Base-by-base conservation (phyloP, 2,888 invertebrate species). In the Geophilus truncorum region DNA sequence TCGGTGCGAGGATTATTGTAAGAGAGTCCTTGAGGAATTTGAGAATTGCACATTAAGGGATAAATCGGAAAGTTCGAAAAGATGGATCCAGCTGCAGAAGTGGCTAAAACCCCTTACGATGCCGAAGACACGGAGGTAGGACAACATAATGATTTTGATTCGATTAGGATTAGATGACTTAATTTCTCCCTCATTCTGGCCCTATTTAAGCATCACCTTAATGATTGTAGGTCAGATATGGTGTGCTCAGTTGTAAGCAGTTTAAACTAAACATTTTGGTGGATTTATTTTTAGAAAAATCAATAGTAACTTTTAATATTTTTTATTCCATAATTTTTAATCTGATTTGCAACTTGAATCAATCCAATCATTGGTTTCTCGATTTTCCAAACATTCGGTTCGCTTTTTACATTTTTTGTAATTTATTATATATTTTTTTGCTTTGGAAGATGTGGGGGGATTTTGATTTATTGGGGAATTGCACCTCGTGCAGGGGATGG, bases 391-490 rank as follows among this genome's bases (percentile, higher is more conserved):
- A n/a, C n/a, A n/a, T n/a, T n/a, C n/a, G n/a, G n/a, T n/a, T n/a
- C n/a, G n/a, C n/a, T n/a, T n/a, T n/a, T n/a, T n/a, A n/a, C n/a
- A n/a, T n/a, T n/a, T n/a, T n/a, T n/a, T n/a, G n/a, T n/a, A n/a
- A n/a, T n/a, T n/a, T n/a, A n/a, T n/a, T n/a, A n/a, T n/a, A n/a
- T n/a, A n/a, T n/a, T n/a, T n/a, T n/a, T n/a, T n/a, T n/a, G n/a
- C n/a, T n/a, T n/a, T n/a, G n/a, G n/a, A n/a, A n/a, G n/a, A n/a
- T n/a, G n/a, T n/a, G n/a, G n/a, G n/a, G n/a, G n/a, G n/a, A 28
- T 10, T 70, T 70, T 70, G 70, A 70, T 70, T 70, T 70, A 70
- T 70, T 70, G 70, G 70, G 5, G 28, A 70, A 70, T 70, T 70
- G 70, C 70, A 70, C 23, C 70, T 51, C 6, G 51, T 9, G 40